Evolutionary conservation across 2,888 invertebrate species (phyloP), one percentile per base, ranked within the genome.

Genomic region (Caenorhabditis imperialis): DNA sequence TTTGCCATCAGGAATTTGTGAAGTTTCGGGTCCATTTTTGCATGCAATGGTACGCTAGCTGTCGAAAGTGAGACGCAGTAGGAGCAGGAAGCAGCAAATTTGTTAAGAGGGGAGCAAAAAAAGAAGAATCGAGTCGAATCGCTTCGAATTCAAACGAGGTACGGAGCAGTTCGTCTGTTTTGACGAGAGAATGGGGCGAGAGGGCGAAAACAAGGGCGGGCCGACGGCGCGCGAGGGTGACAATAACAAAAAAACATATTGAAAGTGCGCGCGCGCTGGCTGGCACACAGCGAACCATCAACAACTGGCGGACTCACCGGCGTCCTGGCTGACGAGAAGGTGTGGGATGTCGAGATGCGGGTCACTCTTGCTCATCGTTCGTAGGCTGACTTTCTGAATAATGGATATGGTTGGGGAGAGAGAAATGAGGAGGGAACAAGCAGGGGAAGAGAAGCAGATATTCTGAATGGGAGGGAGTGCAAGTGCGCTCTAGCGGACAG

Each of bases 301-400:
- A 58, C 47, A 58, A 47, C 8, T 47, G 16, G 51, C 35, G 35
- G 16, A 53, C 75, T 25, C n/a, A 80, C 80, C 70, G 63, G 71
- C 80, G 47, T 80, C 80, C 62, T 80, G 80, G 48, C 74, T 75
- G 18, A 76, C 53, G 23, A 78, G 47, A 22, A 80, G 54, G 63
- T 80, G 80, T 22, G 80, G 80, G 38, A 77, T 77, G 58, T 78
- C 78, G 33, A 80, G 54, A 47, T 80, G 78, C 10, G 80, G 80
- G 48, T 80, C 80, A 35, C 73, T 73, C 27, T 77, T 78, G 70
- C 74, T 74, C 74, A 77, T 70, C 23, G 80, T 76, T 22, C 80
- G 73, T 14, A 80, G 70, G 33, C 54, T 61, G 53, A 80, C 47
- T 61, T 73, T 57, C 74, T 69, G 73, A 37, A 73, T 48, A 48